phyloP scores from a whole-genome alignment of 2,113 vertebrate species.

The Epinephelus moara region DNA sequence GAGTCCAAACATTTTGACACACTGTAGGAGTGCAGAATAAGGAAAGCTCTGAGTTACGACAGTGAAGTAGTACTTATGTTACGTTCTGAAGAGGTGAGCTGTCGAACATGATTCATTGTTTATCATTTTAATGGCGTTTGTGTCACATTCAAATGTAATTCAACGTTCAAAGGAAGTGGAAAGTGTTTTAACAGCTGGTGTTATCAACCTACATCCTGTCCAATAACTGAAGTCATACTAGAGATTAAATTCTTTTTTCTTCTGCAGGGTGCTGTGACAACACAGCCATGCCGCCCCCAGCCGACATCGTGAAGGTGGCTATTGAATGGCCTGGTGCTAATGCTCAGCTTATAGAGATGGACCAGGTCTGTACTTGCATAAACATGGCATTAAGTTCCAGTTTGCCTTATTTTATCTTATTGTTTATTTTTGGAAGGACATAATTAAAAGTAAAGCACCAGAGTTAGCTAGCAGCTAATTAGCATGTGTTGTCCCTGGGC shows the following conservation, averaged over 20 bases:
- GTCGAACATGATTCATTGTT: background rate
- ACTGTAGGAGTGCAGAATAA: background rate
- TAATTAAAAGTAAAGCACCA: too few relatives aligned
- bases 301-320: slow-evolving; percentile 97
- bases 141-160: background rate
- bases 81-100: background rate
- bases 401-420: background rate
- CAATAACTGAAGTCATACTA: background rate
- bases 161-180: background rate
- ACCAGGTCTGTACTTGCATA: slow-evolving; percentile 89
- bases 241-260: background rate
- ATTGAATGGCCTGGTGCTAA: slow-evolving; percentile 99
- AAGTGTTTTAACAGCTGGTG: background rate
- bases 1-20: slow-evolving; percentile 11
- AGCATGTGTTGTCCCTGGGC: too few relatives aligned
- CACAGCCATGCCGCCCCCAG: slow-evolving; percentile 92
- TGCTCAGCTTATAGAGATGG: slow-evolving; percentile 97
- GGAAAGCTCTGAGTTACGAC: background rate
- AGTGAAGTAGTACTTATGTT: background rate
- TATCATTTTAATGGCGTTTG: background rate
- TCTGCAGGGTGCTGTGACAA: slow-evolving; percentile 48
- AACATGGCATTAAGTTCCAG: background rate
- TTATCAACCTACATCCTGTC: background rate
- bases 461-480: too few relatives aligned
- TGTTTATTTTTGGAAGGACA: too few relatives aligned